These are phyloP conservation scores for Brachymystax lenok DNA, from an alignment of 2,797 vertebrate species.

Conservation along the genomic window DNA sequence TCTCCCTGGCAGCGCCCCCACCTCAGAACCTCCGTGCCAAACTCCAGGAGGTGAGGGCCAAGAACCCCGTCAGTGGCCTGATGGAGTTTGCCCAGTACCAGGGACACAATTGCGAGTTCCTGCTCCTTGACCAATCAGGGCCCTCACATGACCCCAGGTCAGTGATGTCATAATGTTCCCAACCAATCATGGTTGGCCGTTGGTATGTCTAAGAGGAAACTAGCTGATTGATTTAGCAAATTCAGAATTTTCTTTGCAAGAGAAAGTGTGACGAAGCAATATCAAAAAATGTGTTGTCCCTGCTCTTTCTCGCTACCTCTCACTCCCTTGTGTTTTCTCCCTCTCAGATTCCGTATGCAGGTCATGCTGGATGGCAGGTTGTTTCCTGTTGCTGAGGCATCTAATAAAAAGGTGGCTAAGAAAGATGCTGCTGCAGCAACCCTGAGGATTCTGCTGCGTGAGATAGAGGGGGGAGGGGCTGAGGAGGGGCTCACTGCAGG, in stretches of 20 bases:
- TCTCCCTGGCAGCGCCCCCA: constrained; percentile 78
- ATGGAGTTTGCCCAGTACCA: constrained; percentile 91
- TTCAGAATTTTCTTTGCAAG: too few species aligned
- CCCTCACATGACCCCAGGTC: constrained; percentile 95
- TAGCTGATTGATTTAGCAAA: not conserved
- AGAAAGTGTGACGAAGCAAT: not conserved
- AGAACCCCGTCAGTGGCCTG: constrained; percentile 92
- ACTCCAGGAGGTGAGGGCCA: constrained; percentile 85
- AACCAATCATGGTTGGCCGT: not conserved
- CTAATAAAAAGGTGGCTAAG: constrained; percentile 94
- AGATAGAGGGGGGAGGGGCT: constrained; percentile 71
- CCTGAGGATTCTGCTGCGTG: constrained; percentile 80
- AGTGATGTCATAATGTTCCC: constrained; percentile 37
- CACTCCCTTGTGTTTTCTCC: not conserved
- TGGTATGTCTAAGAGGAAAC: not conserved
- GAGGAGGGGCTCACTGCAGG: constrained; percentile 46
- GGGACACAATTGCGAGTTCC: constrained; percentile 88
- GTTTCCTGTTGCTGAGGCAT: constrained; percentile 90
- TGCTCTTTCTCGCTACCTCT: not conserved
- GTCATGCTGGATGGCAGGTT: constrained; percentile 85
- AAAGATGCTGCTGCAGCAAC: constrained; percentile 91
- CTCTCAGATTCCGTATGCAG: constrained; percentile 91
- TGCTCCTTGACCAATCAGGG: constrained; percentile 89
- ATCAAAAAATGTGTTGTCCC: not conserved
- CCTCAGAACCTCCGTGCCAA: constrained; percentile 81